Evolutionary conservation across 2,888 invertebrate species (phyloP), one percentile per base, ranked within the genome.

Genomic region (Polymixis flavicincta): DNA sequence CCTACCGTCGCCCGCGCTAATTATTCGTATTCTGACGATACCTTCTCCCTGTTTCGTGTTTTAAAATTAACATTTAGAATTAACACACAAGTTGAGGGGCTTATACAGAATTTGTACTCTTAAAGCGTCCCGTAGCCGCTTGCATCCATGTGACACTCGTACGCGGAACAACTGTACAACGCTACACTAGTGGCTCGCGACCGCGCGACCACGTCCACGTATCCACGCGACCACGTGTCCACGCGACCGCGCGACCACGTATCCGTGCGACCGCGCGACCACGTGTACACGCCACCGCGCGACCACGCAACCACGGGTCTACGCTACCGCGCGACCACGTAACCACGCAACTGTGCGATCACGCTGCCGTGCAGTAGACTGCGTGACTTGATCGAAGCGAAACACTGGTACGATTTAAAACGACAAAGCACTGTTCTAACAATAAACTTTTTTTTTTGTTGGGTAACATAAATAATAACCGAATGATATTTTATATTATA

Each of bases 21-120:
- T 85, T 87, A 91, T 89, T 91, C 90, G 87, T 89, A 90, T 86
- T 84, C 83, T 87, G 92, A 93, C 92, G 92, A 92, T 92, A 93
- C 90, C 92, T 90, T 94, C 85, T 87, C 93, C 94, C 95, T 93
- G 94, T 94, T 94, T 91, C 92, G 86, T 89, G 89, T 93, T 94
- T 93, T 93, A 93, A 93, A 93, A 94, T 94, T 94, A 95, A 94
- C 89, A 90, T 94, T 94, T 93, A 95, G 92, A 94, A 94, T 94
- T 94, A 95, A 94, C 94, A 94, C 93, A 93, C 95, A 93, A 93
- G 93, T 94, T 82, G 76, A 95, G 97, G 97, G 97, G 97, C 97
- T 97, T 97, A 97, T 96, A 97, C 97, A 97, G 97, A 97, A 97
- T 97, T 97, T 97, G 97, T 97, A 97, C 97, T 97, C 97, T 97